phyloP scores from a whole-genome alignment of 2,797 vertebrate species.

The Miichthys miiuy region DNA sequence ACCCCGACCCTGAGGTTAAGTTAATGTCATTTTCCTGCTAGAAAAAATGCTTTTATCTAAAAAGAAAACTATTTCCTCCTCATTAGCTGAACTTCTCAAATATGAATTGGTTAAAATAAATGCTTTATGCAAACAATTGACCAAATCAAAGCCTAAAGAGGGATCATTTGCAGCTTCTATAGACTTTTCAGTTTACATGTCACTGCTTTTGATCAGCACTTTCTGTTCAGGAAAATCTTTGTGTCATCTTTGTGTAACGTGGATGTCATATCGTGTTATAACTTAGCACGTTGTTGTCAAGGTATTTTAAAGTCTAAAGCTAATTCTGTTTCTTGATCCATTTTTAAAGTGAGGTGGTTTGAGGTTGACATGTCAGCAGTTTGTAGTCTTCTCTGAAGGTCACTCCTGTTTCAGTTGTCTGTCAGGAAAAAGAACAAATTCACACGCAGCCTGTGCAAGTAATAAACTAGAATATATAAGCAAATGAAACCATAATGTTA shows the following conservation, averaged over 20 bases:
- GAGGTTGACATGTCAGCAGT: not conserved
- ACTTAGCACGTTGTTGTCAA: not conserved
- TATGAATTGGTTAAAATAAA: not conserved
- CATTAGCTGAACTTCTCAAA: not conserved
- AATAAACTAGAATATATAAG: no score
- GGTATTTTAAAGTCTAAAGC: not conserved
- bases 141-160: not conserved
- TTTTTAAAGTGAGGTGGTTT: not conserved
- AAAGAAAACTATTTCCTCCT: not conserved
- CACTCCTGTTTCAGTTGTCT: not conserved
- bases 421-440: not conserved
- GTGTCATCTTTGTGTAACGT: no score
- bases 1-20: not conserved
- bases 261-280: not conserved
- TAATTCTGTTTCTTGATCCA: slow-evolving; percentile 1
- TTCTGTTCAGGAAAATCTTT: no score
- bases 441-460: not conserved
- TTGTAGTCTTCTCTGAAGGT: not conserved
- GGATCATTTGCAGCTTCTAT: not conserved
- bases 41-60: not conserved
- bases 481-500: not conserved
- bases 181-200: not conserved
- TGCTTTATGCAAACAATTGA: not conserved
- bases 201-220: no score
- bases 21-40: not conserved